These are phyloP conservation scores for Trissolcus brochymenae DNA, from an alignment of 2,888 invertebrate genomes.

Conservation along the genomic window DNA sequence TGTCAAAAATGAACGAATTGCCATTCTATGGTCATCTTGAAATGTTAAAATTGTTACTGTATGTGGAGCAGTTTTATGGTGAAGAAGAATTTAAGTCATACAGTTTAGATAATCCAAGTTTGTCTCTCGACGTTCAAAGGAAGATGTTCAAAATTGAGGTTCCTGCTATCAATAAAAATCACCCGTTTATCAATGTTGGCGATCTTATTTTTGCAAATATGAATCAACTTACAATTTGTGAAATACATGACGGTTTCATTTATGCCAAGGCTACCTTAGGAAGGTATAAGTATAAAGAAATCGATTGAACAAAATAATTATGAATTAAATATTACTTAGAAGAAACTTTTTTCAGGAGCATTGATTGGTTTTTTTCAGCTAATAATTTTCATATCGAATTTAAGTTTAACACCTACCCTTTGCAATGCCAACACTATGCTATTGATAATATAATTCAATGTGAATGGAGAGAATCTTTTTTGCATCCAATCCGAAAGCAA, in stretches of 20 bases:
- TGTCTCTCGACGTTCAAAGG: neutral
- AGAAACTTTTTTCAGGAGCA: neutral
- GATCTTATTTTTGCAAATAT: too few relatives aligned
- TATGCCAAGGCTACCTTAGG: too few relatives aligned
- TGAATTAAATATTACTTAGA: too few relatives aligned
- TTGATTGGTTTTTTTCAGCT: neutral
- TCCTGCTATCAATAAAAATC: constrained; percentile 27
- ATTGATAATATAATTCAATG: constrained; percentile 39
- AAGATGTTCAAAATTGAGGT: neutral
- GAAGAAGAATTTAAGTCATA: constrained; percentile 22
- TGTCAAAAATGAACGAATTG: too few relatives aligned
- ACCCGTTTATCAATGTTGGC: neutral
- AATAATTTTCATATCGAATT: constrained; percentile 52
- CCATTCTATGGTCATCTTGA: constrained; percentile 1
- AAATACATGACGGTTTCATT: too few relatives aligned
- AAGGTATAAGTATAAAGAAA: too few relatives aligned
- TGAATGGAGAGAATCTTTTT: constrained; percentile 32
- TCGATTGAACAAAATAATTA: too few relatives aligned
- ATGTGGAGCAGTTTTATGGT: constrained; percentile 20
- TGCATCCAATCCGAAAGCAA: constrained; percentile 40
- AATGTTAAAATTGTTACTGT: constrained; percentile 17
- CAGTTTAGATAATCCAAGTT: neutral
- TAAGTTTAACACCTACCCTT: constrained; percentile 46
- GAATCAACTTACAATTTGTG: too few relatives aligned
- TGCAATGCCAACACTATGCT: constrained; percentile 58